Base-by-base conservation (phyloP, 2,888 invertebrate species). In the Platerodrilus igneus region DNA sequence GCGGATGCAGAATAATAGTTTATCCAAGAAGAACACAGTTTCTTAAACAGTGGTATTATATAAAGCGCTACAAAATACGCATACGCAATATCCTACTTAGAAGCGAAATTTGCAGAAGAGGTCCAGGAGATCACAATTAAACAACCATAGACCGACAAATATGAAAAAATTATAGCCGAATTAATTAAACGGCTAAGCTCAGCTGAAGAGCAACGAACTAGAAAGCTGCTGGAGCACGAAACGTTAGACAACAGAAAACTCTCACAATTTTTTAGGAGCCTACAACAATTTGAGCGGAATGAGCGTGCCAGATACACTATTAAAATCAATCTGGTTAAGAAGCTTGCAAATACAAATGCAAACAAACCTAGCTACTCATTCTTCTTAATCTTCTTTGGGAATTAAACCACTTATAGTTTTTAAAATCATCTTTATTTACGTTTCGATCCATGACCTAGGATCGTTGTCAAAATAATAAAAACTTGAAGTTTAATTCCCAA, bases 51-150 rank as follows among this genome's bases (percentile, higher is more conserved):
- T 5, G 4, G 10, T 5, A 43, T 60, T 7, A 48, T 41, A 2
- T 7, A 14, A 0, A 55, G 57, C 9, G 9, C 6, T 3, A 47
- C 47, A 0, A 58, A 52, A 15, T 54, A 49, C 21, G 18, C 37
- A 0, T 42, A 51, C 22, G 52, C 55, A 0, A 23, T 50, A 1
- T 39, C 37, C 0, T 27, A 35, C 1, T 37, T 58, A 5, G 58
- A 57, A 10, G 16, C 46, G 2, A 13, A 28, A n/a, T 47, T 48
- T 16, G 45, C 49, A 1, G 10, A 25, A 4, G 54, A 57, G 31
- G 55, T 60, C 1, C 38, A 46, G 2, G 58, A 59, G 29, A 36
- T 58, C 0, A 41, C 58, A 1, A 8, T 41, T 0, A 44, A 43
- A n/a, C 52, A 51, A 2, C 59, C 56, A 2, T 15, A 10, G 1